Evolutionary conservation across 1,140 invertebrate genomes (phyloP).

Genomic region (Mercenaria mercenaria): DNA sequence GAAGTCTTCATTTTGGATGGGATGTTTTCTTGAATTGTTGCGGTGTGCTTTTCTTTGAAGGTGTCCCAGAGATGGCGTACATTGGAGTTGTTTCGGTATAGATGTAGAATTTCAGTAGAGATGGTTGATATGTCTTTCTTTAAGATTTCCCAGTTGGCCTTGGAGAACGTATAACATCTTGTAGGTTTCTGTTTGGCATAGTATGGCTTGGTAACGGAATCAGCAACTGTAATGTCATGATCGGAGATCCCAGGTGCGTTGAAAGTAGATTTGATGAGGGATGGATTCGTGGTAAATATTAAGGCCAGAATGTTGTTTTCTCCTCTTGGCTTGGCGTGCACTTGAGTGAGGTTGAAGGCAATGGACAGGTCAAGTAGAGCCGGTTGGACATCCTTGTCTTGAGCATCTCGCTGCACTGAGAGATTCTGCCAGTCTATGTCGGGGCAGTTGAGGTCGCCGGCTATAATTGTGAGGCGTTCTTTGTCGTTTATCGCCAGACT

Average conservation of each 20-base stretch:
- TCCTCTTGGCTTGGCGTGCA: conserved; percentile 29
- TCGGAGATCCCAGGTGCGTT: too few relatives aligned
- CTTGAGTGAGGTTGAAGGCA: conserved; percentile 26
- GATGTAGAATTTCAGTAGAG: not conserved
- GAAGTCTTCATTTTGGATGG: conserved; percentile 19
- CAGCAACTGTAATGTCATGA: too few relatives aligned
- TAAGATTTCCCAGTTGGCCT: conserved; percentile 3
- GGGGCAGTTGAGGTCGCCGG: conserved; percentile 11
- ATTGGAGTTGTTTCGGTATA: not conserved
- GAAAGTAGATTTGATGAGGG: too few relatives aligned
- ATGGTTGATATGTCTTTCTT: not conserved
- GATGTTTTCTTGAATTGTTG: not conserved
- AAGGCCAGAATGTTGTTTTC: not conserved
- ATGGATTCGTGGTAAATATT: too few relatives aligned
- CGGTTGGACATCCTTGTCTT: conserved; percentile 46
- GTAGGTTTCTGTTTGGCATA: not conserved
- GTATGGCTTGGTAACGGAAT: too few relatives aligned
- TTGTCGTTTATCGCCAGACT: conserved; percentile 25
- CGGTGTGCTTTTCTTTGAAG: not conserved
- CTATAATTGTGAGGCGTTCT: conserved; percentile 1
- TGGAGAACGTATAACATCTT: conserved; percentile 15
- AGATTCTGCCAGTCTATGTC: conserved; percentile 41
- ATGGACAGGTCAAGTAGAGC: conserved; percentile 23
- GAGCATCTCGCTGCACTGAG: not conserved
- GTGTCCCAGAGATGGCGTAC: not conserved